Conservation (phyloP, 2,888 invertebrate genomes). For the Netelia melanura region DNA sequence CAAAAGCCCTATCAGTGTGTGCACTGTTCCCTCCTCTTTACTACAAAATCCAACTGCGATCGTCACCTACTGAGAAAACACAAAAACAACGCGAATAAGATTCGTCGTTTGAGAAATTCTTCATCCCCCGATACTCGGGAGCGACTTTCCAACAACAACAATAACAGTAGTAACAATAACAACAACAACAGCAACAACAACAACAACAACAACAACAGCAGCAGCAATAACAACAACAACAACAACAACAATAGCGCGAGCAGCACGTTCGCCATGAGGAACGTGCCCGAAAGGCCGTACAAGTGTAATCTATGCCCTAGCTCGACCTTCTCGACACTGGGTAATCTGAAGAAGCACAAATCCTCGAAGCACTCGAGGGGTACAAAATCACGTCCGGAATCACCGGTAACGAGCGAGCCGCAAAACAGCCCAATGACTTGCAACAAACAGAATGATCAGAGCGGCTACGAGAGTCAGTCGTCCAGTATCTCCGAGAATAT, state of each 20-base stretch:
- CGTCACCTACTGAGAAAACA: slow-evolving; percentile 96
- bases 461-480: slow-evolving; percentile 82
- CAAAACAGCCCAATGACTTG: slow-evolving; percentile 75
- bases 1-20: slow-evolving; percentile 98
- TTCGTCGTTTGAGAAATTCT: slow-evolving; percentile 75
- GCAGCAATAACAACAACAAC: slow-evolving; percentile 72
- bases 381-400: slow-evolving; percentile 63
- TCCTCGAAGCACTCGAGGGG: slow-evolving; percentile 88
- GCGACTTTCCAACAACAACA: slow-evolving; percentile 79
- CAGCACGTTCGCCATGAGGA: slow-evolving; percentile 87
- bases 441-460: slow-evolving; percentile 80
- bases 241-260: slow-evolving; percentile 81
- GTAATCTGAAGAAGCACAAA: slow-evolving; percentile 92
- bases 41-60: slow-evolving; percentile 98
- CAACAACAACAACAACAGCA: slow-evolving; percentile 78
- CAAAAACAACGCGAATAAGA: slow-evolving; percentile 86
- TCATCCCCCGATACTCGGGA: slow-evolving; percentile 85
- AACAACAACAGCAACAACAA: slow-evolving; percentile 83
- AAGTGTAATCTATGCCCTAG: slow-evolving; percentile 93
- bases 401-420: slow-evolving; percentile 68
- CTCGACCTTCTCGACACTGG: slow-evolving; percentile 92
- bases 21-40: slow-evolving; percentile 96
- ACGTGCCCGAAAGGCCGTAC: slow-evolving; percentile 91
- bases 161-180: slow-evolving; percentile 77
- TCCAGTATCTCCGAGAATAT: slow-evolving; percentile 78